Base-by-base conservation (phyloP, 1,140 invertebrate species). In the Carcinoscorpius rotundicauda region DNA sequence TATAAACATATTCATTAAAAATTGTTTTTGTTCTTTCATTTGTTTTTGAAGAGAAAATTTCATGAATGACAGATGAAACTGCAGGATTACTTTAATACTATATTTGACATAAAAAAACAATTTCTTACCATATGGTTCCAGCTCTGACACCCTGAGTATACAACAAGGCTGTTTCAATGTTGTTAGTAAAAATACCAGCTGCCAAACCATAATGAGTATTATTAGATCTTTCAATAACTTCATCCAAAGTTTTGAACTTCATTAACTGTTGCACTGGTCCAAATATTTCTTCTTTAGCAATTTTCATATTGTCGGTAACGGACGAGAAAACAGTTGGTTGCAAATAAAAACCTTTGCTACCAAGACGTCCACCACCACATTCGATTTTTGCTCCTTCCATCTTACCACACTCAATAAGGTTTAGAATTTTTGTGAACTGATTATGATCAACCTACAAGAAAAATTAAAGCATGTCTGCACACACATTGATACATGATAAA, bases 251-350 rank as follows among this genome's bases (percentile, higher is more conserved):
- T 61, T 79, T 79, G 72, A 81, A 81, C 65, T 79, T 79, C 64
- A 81, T 69, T 5, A 81, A 76, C 50, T 74, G 73, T 77, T 78
- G 77, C 11, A 81, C 80, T 57, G 80, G 80, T 58, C 80, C 80
- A 73, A 81, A 81, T 64, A 81, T 81, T 78, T 81, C 80, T 66
- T 81, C 80, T 62, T 73, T 73, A 6, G 80, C 78, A 70, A 81
- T 81, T n/a, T 67, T 72, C 78, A 80, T 80, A 62, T 80, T 64
- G 66, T 82, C 80, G 58, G 72, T 69, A 5, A 82, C 80, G 71
- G 79, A 74, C 56, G 73, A 71, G 71, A 82, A 83, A 5, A 82
- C 76, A 29, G 81, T 82, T 10, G 81, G 81, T 62, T 79, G 61
- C n/a, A 82, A 70, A 69, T 76, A 82, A 71, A 76, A 82, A 5